A percentile compares a stretch with the other conserved stretches of the same genome.
Conservation (phyloP, 2,113 vertebrate species). For the Microcebus tavaratra region DNA sequence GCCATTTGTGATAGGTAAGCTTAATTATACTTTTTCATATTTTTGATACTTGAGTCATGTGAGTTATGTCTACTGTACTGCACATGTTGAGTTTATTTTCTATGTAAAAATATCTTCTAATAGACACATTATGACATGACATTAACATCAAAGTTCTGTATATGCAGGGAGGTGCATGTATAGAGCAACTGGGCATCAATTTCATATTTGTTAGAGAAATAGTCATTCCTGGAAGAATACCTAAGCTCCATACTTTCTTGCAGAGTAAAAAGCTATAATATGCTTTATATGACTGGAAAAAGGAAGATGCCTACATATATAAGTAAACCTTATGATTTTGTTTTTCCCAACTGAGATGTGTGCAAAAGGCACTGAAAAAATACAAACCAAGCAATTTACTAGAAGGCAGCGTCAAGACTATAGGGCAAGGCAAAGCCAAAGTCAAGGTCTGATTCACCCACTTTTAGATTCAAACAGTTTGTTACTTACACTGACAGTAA, state of each 20-base stretch:
- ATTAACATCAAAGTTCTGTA: not conserved
- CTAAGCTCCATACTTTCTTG: not conserved
- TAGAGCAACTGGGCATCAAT: not conserved
- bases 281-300: not conserved
- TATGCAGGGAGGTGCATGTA: not conserved
- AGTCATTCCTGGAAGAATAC: not conserved
- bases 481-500: not conserved
- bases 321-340: not conserved
- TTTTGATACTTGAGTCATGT: not conserved
- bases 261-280: not conserved
- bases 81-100: not conserved
- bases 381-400: not conserved
- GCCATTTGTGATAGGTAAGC: not conserved
- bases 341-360: not conserved
- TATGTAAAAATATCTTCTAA: not conserved
- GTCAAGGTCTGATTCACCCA: not conserved
- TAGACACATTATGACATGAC: not conserved
- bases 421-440: not conserved
- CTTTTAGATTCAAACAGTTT: not conserved
- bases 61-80: not conserved
- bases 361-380: not conserved
- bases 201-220: not conserved
- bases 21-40: not conserved
- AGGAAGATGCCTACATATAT: not conserved
- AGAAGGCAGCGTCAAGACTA: not conserved